Evolutionary conservation across 2,888 invertebrate genomes (phyloP).

Genomic region (Temnothorax ravouxi): DNA sequence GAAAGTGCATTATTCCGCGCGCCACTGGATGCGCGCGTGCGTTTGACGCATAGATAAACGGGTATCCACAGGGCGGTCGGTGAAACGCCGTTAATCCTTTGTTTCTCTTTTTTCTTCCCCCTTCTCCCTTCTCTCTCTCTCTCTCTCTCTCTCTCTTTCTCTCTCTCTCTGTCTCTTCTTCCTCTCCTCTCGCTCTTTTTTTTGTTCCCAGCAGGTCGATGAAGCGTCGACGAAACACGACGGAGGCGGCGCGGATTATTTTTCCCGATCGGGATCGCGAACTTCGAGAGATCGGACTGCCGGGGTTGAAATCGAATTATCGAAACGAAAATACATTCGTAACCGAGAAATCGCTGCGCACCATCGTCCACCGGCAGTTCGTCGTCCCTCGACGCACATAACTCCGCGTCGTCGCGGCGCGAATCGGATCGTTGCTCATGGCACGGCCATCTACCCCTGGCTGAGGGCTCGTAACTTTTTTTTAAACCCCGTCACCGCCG

Average conservation of each 20-base stretch:
- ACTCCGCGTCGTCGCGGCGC: slow-evolving; percentile 51
- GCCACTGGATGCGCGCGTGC: slow-evolving; percentile 47
- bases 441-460: slow-evolving; percentile 7
- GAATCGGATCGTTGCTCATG: slow-evolving; percentile 43
- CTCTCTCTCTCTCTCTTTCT: background rate
- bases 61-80: slow-evolving; percentile 44
- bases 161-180: background rate
- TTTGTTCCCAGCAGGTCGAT: slow-evolving; percentile 27
- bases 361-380: slow-evolving; percentile 39
- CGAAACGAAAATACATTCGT: slow-evolving; percentile 57
- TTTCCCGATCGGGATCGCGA: slow-evolving; percentile 35
- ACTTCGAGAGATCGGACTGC: slow-evolving; percentile 15
- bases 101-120: slow-evolving; percentile 43
- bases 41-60: slow-evolving; percentile 57
- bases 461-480: slow-evolving; percentile 47
- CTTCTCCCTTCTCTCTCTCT: no score
- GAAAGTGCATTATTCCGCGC: slow-evolving; percentile 48
- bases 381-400: slow-evolving; percentile 54
- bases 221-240: slow-evolving; percentile 51
- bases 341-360: slow-evolving; percentile 41
- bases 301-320: slow-evolving; percentile 47
- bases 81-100: slow-evolving; percentile 50
- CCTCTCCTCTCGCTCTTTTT: slow-evolving; percentile 6
- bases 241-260: slow-evolving; percentile 54
- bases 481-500: slow-evolving; percentile 17